These are phyloP conservation scores for Platysternon megacephalum DNA, from an alignment of 2,113 vertebrate genomes.

Conservation along the genomic window DNA sequence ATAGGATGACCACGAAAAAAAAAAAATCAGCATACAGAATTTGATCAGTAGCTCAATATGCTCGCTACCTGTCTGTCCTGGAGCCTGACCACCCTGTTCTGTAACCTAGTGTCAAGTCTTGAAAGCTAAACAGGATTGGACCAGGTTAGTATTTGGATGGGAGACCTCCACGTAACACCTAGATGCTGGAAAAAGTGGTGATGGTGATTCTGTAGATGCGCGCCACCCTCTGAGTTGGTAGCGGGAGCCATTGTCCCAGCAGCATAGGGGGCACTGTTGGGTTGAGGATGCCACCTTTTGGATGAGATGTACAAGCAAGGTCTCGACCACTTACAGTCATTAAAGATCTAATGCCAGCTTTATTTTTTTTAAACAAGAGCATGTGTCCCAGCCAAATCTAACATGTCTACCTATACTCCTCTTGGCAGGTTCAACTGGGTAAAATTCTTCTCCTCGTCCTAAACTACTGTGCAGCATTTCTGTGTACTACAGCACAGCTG, in stretches of 20 bases:
- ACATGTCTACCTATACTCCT: conserved; percentile 13
- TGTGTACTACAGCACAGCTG: background rate
- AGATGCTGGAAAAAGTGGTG: background rate
- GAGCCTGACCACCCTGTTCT: background rate
- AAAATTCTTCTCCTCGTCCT: background rate
- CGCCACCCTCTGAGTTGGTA: background rate
- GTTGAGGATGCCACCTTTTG: background rate
- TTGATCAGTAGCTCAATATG: background rate
- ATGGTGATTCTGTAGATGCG: background rate
- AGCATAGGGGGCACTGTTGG: too few relatives aligned
- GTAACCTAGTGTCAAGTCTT: background rate
- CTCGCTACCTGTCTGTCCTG: background rate
- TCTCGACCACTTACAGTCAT: background rate
- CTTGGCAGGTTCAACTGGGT: conserved; percentile 10
- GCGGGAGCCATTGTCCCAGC: too few relatives aligned
- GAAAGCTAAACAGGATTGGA: background rate
- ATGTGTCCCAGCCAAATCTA: background rate
- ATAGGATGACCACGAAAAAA: background rate
- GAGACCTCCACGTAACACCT: background rate
- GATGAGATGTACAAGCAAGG: background rate
- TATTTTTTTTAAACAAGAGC: background rate
- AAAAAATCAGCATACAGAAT: background rate
- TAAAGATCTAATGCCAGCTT: background rate
- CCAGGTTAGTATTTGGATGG: background rate
- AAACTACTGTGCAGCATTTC: background rate